phyloP scores from a whole-genome alignment of 2,113 vertebrate genomes.

The Tenrec ecaudatus region DNA sequence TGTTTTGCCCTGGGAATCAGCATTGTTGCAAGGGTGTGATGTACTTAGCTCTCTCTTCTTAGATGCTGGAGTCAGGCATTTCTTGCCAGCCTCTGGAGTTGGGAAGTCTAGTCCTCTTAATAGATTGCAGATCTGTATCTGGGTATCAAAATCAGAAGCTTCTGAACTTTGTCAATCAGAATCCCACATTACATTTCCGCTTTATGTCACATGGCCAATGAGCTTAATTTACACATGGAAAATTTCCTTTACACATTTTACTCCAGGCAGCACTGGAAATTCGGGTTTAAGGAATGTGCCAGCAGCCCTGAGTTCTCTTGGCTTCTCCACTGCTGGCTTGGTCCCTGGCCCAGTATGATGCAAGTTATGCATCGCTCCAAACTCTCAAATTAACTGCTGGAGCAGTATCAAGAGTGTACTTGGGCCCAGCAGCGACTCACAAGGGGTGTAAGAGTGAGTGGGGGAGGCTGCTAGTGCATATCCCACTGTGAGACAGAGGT shows the following conservation, averaged over 20 bases:
- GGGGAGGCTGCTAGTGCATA: not conserved
- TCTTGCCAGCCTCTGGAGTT: not conserved
- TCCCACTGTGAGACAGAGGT: not conserved
- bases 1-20: not conserved
- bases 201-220: conserved; percentile 23
- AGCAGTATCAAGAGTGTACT: not conserved
- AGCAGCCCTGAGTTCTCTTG: conserved; percentile 30
- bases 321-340: conserved; percentile 37
- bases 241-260: conserved; percentile 59
- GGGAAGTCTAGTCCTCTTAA: not conserved
- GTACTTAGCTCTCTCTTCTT: not conserved
- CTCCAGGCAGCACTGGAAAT: conserved; percentile 17
- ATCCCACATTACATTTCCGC: conserved; percentile 61
- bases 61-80: not conserved
- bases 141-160: conserved; percentile 21
- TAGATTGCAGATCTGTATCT: conserved; percentile 13
- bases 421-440: not conserved
- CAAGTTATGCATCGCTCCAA: not conserved
- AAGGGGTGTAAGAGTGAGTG: not conserved
- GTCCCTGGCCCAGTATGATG: conserved; percentile 1
- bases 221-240: conserved; percentile 46
- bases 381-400: not conserved
- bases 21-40: conserved; percentile 27
- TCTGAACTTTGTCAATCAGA: conserved; percentile 57
- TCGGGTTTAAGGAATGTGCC: not conserved